Evolutionary conservation across 2,113 vertebrate species (phyloP).

Genomic region (Thunnus thynnus): DNA sequence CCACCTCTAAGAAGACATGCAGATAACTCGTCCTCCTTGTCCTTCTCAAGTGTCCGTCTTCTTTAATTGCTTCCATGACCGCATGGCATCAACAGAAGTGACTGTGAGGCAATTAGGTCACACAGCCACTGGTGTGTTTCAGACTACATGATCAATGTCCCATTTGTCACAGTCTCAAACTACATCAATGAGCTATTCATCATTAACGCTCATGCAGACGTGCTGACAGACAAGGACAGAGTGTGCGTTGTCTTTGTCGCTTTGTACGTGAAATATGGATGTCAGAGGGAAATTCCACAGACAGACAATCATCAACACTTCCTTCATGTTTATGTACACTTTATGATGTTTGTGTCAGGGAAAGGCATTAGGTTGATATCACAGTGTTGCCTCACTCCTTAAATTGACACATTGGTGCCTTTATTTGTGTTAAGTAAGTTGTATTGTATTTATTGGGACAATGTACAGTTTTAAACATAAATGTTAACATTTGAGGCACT

Average conservation of each 20-base stretch:
- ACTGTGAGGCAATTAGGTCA: constrained; percentile 58
- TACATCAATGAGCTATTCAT: constrained; percentile 71
- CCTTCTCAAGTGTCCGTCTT: constrained; percentile 50
- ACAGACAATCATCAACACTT: constrained; percentile 4
- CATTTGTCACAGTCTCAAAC: constrained; percentile 62
- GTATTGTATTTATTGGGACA: too few species aligned
- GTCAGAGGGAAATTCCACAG: constrained; percentile 58
- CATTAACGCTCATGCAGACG: constrained; percentile 36
- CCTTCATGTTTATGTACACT: constrained; percentile 19
- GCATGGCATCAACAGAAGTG: constrained; percentile 36
- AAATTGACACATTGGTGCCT: background rate
- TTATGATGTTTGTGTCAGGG: constrained; percentile 22
- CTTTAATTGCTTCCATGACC: constrained; percentile 47
- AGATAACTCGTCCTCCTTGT: constrained; percentile 31
- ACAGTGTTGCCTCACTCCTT: background rate
- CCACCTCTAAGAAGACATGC: constrained; percentile 12
- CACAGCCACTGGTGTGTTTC: constrained; percentile 53
- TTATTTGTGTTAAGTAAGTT: constrained; percentile 1
- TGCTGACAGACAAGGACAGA: constrained; percentile 55
- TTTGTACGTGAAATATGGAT: constrained; percentile 34
- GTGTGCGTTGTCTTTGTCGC: constrained; percentile 15
- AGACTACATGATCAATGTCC: constrained; percentile 71
- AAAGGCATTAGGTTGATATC: background rate
- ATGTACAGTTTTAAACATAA: too few species aligned
- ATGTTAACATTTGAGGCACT: too few species aligned